Evolutionary conservation across 1,140 invertebrate genomes (phyloP).

Genomic region (Drosophila leontia): DNA sequence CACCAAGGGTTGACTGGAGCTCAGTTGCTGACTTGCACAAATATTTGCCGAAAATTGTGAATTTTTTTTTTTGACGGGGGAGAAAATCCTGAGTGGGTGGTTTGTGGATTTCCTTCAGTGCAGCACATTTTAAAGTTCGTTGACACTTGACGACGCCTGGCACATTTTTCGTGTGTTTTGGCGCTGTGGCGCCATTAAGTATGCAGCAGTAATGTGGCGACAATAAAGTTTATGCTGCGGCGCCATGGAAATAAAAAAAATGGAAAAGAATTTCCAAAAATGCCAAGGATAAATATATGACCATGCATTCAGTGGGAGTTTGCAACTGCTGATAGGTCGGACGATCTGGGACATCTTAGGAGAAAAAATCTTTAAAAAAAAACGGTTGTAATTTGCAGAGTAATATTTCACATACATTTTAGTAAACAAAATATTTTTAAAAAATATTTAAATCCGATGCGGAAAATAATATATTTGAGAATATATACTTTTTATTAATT

Average conservation of each 20-base stretch:
- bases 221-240: constrained; percentile 78
- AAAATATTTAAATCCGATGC: no score
- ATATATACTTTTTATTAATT: no score
- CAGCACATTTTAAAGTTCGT: constrained; percentile 75
- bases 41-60: constrained; percentile 69
- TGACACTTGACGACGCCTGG: constrained; percentile 43
- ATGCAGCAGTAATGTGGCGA: constrained; percentile 78
- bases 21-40: constrained; percentile 72
- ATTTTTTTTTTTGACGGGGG: constrained; percentile 16
- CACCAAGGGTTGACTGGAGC: constrained; percentile 34
- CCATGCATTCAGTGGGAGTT: constrained; percentile 16
- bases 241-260: constrained; percentile 40
- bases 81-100: constrained; percentile 30
- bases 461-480: no score
- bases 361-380: no score
- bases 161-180: constrained; percentile 52
- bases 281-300: constrained; percentile 10
- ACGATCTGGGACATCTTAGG: constrained; percentile 1
- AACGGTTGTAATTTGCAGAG: no score
- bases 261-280: constrained; percentile 22
- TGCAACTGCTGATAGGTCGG: constrained; percentile 4
- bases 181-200: constrained; percentile 66
- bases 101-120: constrained; percentile 25
- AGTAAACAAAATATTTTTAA: no score
- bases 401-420: no score